phyloP scores from a whole-genome alignment of 2,888 invertebrate species.

The Hemicrepidius hirtus region DNA sequence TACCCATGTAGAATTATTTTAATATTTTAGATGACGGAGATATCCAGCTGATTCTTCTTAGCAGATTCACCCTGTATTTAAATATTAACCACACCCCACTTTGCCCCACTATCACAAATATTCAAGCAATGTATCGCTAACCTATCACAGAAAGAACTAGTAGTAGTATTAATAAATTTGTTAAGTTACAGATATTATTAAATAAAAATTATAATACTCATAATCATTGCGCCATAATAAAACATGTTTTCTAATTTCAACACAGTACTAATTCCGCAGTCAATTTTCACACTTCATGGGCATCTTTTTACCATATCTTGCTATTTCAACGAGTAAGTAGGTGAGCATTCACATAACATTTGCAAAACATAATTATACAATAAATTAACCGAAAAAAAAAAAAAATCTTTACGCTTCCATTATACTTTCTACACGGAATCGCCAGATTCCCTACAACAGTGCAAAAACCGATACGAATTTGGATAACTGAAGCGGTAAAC shows the following conservation, averaged over 20 bases:
- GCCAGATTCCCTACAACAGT: too few species aligned
- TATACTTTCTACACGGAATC: slow-evolving; percentile 8
- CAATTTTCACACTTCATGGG: slow-evolving; percentile 11
- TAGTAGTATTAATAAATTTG: too few species aligned
- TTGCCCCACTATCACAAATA: too few species aligned
- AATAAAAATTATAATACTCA: background rate
- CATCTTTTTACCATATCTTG: slow-evolving; percentile 24
- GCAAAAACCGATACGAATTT: background rate
- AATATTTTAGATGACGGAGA: too few species aligned
- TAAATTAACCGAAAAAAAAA: slow-evolving; percentile 9
- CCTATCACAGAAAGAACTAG: too few species aligned
- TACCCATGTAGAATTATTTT: too few species aligned
- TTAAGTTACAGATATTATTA: too few species aligned
- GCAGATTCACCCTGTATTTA: too few species aligned
- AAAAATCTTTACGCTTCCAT: slow-evolving; percentile 11
- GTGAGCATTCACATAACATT: slow-evolving; percentile 30
- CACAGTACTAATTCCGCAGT: background rate
- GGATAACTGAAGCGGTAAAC: background rate
- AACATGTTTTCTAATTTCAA: slow-evolving; percentile 15
- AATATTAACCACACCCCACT: too few species aligned
- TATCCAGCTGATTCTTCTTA: too few species aligned
- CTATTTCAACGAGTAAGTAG: slow-evolving; percentile 21
- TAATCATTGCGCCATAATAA: background rate
- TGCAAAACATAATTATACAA: slow-evolving; percentile 29
- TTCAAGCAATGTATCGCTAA: too few species aligned